Evolutionary conservation across 2,113 vertebrate genomes (phyloP), one percentile per base, ranked within the genome.

Genomic region (Anarrhichthys ocellatus): DNA sequence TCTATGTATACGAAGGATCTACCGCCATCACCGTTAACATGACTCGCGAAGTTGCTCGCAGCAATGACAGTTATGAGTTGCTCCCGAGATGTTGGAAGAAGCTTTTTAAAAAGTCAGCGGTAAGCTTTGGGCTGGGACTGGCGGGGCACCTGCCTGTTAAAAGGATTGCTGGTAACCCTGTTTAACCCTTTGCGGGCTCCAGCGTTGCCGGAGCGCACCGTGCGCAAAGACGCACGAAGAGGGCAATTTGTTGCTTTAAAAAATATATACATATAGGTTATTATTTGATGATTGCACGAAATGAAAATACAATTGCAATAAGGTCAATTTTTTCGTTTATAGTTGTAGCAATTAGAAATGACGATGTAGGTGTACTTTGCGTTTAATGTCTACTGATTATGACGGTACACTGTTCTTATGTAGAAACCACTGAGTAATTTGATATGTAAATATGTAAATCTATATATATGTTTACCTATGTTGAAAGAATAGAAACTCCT

Each of bases 121-220:
- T 75, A 54, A 48, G 86, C 73, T 82, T 81, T 83, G 96, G 91
- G 96, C 92, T 95, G 96, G 96, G 94, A 92, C 95, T 96, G 96
- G 95, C 94, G 94, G 95, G 96, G 96, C 96, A 97, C 97, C 97
- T 98, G 97, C 96, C 96, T 96, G 96, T 95, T 95, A 85, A 95
- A 94, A 94, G 96, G 94, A 94, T 96, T 94, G 84, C 94, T 94
- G 94, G 94, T 94, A 95, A 95, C 95, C 95, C 94, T 92, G 82
- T 93, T 97, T 97, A 97, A 98, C 96, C 96, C 96, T 96, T 97
- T 96, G 92, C 64, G 75, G 34, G 84, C 86, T 73, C 78, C 59
- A 34, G 62, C 22, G 56, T 73, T 74, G 71, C 82, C 64, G 48
- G 68, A 78, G 74, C 68, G 77, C 78, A 34, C 70, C 22, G 76